A percentile compares a stretch with the other conserved stretches of the same genome.
Evolutionary conservation across 2,888 invertebrate genomes (phyloP).

Genomic region (Aphidius colemani): DNA sequence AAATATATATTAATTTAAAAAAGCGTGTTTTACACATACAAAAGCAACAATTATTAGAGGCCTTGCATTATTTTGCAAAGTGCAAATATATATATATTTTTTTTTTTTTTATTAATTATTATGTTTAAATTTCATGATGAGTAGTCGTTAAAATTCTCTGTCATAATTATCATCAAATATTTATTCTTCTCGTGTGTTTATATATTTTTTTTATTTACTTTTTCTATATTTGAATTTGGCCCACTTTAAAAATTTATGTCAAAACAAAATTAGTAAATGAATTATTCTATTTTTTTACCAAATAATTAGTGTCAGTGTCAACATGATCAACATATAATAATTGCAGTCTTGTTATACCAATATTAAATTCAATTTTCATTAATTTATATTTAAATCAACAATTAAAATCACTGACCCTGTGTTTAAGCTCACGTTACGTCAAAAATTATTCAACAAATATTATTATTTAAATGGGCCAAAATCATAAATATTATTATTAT

Average conservation of each 20-base stretch:
- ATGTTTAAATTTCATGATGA: background rate
- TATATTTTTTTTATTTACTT: conserved; percentile 42
- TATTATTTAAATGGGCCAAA: conserved; percentile 1
- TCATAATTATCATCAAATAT: conserved; percentile 21
- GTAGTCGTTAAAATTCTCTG: conserved; percentile 30
- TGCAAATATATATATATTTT: conserved; percentile 43
- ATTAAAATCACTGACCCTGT: no score
- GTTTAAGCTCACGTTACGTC: no score
- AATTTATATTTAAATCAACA: background rate
- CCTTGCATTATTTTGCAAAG: conserved; percentile 47
- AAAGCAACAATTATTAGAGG: conserved; percentile 58
- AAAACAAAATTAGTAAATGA: no score
- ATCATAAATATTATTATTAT: no score
- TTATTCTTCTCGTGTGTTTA: conserved; percentile 29
- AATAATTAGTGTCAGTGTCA: no score
- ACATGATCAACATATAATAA: no score
- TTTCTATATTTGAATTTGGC: conserved; percentile 36
- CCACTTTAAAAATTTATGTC: no score
- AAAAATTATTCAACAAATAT: background rate
- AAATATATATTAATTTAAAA: conserved; percentile 38
- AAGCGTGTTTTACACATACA: conserved; percentile 58
- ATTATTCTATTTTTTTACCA: background rate
- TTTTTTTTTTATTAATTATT: conserved; percentile 26
- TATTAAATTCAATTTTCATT: conserved; percentile 10
- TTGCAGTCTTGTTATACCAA: no score